phyloP scores from a whole-genome alignment of 2,113 vertebrate genomes.

The Scytalopus superciliaris region DNA sequence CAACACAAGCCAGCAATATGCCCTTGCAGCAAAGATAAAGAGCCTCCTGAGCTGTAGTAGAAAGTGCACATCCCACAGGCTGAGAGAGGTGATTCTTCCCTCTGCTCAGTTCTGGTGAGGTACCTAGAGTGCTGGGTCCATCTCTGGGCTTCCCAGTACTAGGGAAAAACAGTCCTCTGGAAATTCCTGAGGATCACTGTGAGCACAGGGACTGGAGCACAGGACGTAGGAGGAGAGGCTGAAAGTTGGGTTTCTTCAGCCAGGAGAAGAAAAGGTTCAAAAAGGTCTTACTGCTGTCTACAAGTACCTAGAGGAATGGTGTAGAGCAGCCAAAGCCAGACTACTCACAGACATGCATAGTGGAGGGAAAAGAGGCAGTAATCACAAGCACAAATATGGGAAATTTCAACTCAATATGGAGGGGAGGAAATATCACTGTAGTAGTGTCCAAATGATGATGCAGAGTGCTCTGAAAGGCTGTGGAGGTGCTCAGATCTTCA shows the following conservation, averaged over 20 bases:
- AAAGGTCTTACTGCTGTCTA: not conserved
- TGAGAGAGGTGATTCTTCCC: not conserved
- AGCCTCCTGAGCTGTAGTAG: not conserved
- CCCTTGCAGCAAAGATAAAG: not conserved
- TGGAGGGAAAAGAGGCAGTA: not conserved
- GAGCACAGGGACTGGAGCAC: not conserved
- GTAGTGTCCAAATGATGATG: not conserved
- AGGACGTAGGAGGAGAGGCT: not conserved
- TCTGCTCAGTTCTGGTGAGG: not conserved
- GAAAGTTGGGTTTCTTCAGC: not conserved
- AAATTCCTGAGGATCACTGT: not conserved
- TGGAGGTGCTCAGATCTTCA: not conserved
- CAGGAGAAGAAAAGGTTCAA: not conserved
- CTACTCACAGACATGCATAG: not conserved
- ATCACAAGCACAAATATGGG: not conserved
- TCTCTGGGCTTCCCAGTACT: not conserved
- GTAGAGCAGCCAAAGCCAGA: not conserved
- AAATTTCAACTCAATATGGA: not conserved
- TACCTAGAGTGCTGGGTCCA: not conserved
- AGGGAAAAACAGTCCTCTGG: not conserved
- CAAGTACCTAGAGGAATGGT: not conserved
- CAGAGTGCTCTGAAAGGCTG: not conserved
- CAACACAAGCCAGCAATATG: not conserved
- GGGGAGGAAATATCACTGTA: no score
- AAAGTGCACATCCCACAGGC: not conserved